These are phyloP conservation scores for Psilanteris sp. DNA, from an alignment of 1,140 invertebrate species.

Conservation along the genomic window DNA sequence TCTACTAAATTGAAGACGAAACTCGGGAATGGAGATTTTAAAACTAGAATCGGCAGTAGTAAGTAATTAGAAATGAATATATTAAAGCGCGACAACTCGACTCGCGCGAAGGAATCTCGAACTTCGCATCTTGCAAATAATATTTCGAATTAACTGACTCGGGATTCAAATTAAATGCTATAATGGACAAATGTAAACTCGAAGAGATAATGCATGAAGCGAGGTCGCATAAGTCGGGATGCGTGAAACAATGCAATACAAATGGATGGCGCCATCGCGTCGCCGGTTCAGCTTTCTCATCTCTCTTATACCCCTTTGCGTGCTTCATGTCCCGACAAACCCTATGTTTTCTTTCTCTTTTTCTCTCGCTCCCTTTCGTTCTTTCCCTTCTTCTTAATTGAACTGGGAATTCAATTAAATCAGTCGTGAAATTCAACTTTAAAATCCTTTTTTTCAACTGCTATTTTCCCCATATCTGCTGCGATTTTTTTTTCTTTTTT, in stretches of 20 bases:
- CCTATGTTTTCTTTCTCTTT: constrained; percentile 1
- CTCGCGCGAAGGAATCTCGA: constrained; percentile 3
- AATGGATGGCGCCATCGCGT: constrained; percentile 60
- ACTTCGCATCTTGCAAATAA: not conserved
- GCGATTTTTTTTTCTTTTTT: no score
- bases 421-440: constrained; percentile 60
- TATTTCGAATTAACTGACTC: not conserved
- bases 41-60: no score
- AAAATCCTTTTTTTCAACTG: constrained; percentile 48
- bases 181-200: constrained; percentile 22
- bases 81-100: not conserved
- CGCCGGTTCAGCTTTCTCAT: constrained; percentile 35
- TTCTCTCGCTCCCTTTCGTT: constrained; percentile 9
- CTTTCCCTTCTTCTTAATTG: constrained; percentile 53
- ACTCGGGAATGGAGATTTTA: no score
- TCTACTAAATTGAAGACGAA: no score
- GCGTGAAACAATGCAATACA: constrained; percentile 64
- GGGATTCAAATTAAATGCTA: constrained; percentile 18
- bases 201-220: constrained; percentile 21
- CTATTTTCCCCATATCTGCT: constrained; percentile 21
- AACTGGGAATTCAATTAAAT: constrained; percentile 64
- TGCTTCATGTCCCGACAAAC: constrained; percentile 39
- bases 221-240: constrained; percentile 46
- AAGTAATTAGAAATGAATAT: not conserved
- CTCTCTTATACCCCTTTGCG: constrained; percentile 44